These are phyloP conservation scores for Aegotheles bennettii DNA, from an alignment of 2,113 vertebrate genomes.

Conservation along the genomic window DNA sequence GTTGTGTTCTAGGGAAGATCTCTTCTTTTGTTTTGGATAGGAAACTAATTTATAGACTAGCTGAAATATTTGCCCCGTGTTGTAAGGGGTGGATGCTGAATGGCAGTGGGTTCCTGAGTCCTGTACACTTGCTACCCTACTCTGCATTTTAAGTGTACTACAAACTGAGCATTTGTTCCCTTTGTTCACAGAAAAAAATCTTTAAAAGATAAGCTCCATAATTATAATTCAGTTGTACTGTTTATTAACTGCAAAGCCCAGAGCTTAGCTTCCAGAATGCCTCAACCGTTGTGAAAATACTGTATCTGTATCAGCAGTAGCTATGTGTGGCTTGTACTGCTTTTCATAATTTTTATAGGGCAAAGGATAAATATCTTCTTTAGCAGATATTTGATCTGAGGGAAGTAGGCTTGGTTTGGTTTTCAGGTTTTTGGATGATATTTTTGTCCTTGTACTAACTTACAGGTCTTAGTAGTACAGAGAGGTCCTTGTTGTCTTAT, in stretches of 20 bases:
- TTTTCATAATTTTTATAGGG: not conserved
- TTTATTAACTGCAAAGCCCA: not conserved
- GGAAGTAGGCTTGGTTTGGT: not conserved
- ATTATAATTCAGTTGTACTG: not conserved
- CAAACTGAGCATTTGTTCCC: not conserved
- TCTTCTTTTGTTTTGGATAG: not conserved
- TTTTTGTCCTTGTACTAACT: not conserved
- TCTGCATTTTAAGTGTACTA: not conserved
- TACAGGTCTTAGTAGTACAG: not conserved
- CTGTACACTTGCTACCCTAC: not conserved
- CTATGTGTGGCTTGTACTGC: not conserved
- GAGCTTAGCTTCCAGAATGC: not conserved
- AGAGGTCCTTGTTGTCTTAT: not conserved
- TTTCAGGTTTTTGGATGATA: not conserved
- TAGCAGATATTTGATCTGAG: not conserved
- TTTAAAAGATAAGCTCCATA: not conserved
- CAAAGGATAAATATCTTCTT: not conserved
- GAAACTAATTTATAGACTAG: not conserved
- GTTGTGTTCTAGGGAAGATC: accelerated
- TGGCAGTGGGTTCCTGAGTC: not conserved
- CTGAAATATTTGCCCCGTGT: not conserved
- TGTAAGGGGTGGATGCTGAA: not conserved
- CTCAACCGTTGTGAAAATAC: not conserved
- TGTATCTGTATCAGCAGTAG: not conserved
- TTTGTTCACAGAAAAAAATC: not conserved